Conservation (phyloP, 2,888 invertebrate species). For the Cacoxenus indagator region DNA sequence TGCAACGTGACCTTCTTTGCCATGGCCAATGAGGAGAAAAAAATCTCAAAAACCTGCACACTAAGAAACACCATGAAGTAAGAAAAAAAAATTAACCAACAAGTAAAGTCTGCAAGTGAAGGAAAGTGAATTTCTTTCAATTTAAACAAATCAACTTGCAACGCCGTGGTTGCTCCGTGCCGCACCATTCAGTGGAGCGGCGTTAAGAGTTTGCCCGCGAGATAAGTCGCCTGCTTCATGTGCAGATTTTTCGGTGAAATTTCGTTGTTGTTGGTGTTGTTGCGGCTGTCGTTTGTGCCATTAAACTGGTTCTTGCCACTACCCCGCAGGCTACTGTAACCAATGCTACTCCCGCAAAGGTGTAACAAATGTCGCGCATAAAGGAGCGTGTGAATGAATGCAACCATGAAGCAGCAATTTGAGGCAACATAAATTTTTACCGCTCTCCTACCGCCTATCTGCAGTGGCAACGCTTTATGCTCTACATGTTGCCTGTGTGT, state of each 20-base stretch:
- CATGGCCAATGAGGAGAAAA: constrained; percentile 36
- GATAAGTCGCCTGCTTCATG: not conserved
- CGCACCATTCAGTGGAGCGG: constrained; percentile 10
- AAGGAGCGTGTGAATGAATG: constrained; percentile 45
- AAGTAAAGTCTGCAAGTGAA: constrained; percentile 42
- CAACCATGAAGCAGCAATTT: not conserved
- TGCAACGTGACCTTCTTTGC: constrained; percentile 60
- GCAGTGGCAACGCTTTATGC: not conserved
- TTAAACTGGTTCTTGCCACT: constrained; percentile 61
- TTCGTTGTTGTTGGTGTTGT: constrained; percentile 26
- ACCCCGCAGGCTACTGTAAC: constrained; percentile 16
- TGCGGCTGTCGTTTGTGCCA: constrained; percentile 59
- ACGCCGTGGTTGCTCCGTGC: constrained; percentile 32
- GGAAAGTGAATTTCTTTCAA: constrained; percentile 65
- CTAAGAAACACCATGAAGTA: constrained; percentile 31
- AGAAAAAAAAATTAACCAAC: constrained; percentile 35
- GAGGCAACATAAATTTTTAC: constrained; percentile 31
- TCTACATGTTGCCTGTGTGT: constrained; percentile 20
- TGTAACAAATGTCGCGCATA: constrained; percentile 7
- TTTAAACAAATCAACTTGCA: constrained; percentile 59
- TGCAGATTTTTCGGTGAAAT: constrained; percentile 56
- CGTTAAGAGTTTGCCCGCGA: not conserved
- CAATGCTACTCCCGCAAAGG: not conserved
- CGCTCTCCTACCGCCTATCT: too few relatives aligned
- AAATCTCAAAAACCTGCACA: constrained; percentile 1